These are phyloP conservation scores for Heliconius congener DNA, from an alignment of 1,140 invertebrate species.

Conservation along the genomic window DNA sequence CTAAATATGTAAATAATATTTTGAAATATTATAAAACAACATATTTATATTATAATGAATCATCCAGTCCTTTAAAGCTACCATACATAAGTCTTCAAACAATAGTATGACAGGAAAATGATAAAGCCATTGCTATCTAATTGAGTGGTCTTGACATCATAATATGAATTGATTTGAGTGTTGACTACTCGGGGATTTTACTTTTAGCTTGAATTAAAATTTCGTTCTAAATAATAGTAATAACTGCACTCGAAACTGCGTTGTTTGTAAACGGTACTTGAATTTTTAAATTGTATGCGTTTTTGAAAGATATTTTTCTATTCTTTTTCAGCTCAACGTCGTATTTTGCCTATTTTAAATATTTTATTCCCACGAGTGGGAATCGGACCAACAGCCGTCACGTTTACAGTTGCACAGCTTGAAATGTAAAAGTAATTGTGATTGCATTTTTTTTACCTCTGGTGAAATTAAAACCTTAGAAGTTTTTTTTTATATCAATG, in stretches of 20 bases:
- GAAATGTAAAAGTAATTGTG: too few relatives aligned
- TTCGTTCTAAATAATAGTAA: not conserved
- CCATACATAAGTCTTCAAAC: not conserved
- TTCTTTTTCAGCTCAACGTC: too few relatives aligned
- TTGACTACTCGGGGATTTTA: not conserved
- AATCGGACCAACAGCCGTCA: too few relatives aligned
- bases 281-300: too few relatives aligned
- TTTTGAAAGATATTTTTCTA: too few relatives aligned
- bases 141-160: constrained; percentile 5
- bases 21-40: not conserved
- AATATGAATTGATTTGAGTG: not conserved
- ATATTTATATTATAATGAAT: not conserved
- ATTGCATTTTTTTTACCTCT: too few relatives aligned
- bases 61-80: not conserved
- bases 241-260: not conserved
- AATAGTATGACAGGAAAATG: constrained; percentile 8
- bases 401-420: too few relatives aligned
- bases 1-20: not conserved
- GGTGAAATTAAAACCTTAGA: too few relatives aligned
- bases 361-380: too few relatives aligned
- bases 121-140: not conserved
- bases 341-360: too few relatives aligned
- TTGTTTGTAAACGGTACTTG: too few relatives aligned
- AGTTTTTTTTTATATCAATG: too few relatives aligned
- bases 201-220: not conserved